Base-by-base conservation (phyloP, 1,140 invertebrate species). In the Drosophila oshimai region DNA sequence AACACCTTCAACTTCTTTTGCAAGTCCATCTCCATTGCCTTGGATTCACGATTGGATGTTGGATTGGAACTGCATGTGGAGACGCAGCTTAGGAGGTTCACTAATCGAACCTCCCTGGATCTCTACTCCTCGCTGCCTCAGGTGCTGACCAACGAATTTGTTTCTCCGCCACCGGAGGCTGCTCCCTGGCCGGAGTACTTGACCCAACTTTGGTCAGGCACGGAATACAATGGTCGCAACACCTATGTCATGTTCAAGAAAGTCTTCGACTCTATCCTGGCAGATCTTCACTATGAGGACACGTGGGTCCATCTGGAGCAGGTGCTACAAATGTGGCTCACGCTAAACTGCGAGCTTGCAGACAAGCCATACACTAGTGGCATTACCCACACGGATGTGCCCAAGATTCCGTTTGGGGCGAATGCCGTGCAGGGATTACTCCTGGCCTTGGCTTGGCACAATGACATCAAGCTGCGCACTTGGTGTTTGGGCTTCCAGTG, bases 291-390 rank as follows among this genome's bases (percentile, higher is more conserved):
- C 55, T 88, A 81, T 4, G 81, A 93, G 90, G 90, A 92, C 80
- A 92, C 93, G 41, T 93, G 92, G 78, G 94, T 94, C 17, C 95
- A 95, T 86, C 92, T 97, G 80, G 96, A 97, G 90, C 93, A 96
- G 73, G 93, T 97, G 33, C 91, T 97, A 4, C 95, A 96, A 51
- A 92, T 97, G 53, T 97, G 96, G 96, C 92, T 97, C 33, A 96
- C 95, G 1, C 90, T 97, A 36, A 97, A 96, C 89, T 93, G 93
- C 67, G 93, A 93, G 42, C 89, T 92, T 49, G 89, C 91, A 3
- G 91, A 93, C 49, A 91, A 91, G 33, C 77, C 89, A 7, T 92
- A 84, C 69, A 92, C 58, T 74, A 80, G 61, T 20, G 78, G 84
- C n/a, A 91, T 91, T 39, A 90, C 94, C 83, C 92, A 95, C 4